Conservation (phyloP, 2,888 invertebrate genomes). For the Nomada lathburiana region DNA sequence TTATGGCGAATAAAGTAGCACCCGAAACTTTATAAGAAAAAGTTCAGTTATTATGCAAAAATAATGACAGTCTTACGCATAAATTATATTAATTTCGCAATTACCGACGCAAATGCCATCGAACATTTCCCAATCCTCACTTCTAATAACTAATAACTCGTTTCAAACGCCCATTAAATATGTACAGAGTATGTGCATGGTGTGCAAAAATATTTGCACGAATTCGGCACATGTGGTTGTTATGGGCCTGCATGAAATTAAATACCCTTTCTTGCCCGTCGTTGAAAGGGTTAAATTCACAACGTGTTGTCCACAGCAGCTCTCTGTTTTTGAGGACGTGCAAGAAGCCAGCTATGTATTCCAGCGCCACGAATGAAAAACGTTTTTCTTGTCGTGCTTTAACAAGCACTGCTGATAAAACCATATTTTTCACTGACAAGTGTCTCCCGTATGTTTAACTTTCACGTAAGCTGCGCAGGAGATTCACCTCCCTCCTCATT, state of each 20-base stretch:
- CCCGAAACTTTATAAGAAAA: too few relatives aligned
- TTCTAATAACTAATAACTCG: not conserved
- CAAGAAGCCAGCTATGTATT: not conserved
- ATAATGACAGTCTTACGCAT: not conserved
- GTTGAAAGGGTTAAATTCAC: not conserved
- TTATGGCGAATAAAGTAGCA: too few relatives aligned
- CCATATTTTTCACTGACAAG: slow-evolving; percentile 41
- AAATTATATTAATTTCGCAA: slow-evolving; percentile 4
- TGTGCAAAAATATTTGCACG: too few relatives aligned
- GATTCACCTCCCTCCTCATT: slow-evolving; percentile 21
- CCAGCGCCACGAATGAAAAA: slow-evolving; percentile 30
- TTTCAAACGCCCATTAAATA: not conserved
- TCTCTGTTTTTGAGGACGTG: not conserved
- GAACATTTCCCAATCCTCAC: not conserved
- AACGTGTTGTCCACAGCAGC: not conserved
- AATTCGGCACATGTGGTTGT: too few relatives aligned
- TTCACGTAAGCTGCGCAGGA: slow-evolving; percentile 34
- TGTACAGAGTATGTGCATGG: not conserved
- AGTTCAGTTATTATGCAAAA: not conserved
- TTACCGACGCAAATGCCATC: not conserved
- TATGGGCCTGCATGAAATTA: not conserved
- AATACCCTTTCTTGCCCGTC: not conserved
- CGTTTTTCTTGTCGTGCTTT: slow-evolving; percentile 24
- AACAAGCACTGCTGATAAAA: slow-evolving; percentile 35
- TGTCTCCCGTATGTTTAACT: slow-evolving; percentile 26